Conservation (phyloP, 2,113 vertebrate species). For the Erythrocercus mccallii region DNA sequence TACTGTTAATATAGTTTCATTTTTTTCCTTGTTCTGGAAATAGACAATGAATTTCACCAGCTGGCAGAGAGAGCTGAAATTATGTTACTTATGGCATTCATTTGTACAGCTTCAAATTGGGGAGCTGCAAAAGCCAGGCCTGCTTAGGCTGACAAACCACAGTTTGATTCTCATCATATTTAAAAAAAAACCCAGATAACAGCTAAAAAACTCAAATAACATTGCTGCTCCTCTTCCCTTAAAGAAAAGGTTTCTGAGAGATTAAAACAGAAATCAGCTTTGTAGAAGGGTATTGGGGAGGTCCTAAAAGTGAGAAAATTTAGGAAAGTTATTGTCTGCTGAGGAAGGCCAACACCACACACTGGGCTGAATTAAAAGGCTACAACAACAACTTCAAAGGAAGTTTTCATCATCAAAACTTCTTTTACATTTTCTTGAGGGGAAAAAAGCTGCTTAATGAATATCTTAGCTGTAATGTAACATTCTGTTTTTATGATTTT, state of each 20-base stretch:
- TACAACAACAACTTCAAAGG: neutral
- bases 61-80: neutral
- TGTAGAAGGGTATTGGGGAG: neutral
- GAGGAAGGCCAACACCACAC: neutral
- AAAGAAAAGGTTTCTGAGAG: neutral
- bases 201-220: neutral
- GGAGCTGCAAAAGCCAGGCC: neutral
- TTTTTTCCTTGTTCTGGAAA: neutral
- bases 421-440: neutral
- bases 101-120: neutral
- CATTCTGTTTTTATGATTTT: neutral
- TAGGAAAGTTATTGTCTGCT: neutral
- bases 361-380: neutral
- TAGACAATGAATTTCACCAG: neutral
- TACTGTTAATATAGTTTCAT: neutral
- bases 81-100: neutral
- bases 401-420: neutral
- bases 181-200: neutral
- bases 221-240: neutral
- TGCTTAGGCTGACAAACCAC: neutral
- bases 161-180: neutral
- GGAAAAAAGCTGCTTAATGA: accelerated
- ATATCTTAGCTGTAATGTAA: accelerated
- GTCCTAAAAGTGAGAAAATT: neutral
- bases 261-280: neutral